phyloP scores from a whole-genome alignment of 92 coral and sea anemone genomes.

The Palythoa grandis region DNA sequence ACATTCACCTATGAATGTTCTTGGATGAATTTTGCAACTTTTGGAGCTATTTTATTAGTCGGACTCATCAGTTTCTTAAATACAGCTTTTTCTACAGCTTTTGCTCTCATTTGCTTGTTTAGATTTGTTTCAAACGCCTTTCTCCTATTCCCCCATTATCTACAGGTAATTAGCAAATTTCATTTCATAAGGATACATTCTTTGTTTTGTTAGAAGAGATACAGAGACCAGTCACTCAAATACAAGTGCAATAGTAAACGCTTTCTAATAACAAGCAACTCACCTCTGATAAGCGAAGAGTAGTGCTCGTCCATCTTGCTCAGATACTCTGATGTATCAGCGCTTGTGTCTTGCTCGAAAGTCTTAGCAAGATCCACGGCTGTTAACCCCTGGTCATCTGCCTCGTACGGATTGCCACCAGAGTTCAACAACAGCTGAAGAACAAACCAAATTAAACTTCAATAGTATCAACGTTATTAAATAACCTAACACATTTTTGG shows the following conservation, averaged over 20 bases:
- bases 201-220: no score
- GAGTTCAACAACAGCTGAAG: constrained; percentile 28
- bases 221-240: no score
- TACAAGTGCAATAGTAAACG: neutral
- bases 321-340: constrained; percentile 71
- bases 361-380: constrained; percentile 69
- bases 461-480: neutral
- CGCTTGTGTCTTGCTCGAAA: constrained; percentile 69
- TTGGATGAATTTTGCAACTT: no score
- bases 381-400: constrained; percentile 66
- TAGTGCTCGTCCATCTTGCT: constrained; percentile 72
- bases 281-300: constrained; percentile 54
- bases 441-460: neutral
- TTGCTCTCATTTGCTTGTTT: no score
- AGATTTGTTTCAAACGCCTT: no score
- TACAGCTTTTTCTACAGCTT: no score
- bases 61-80: no score
- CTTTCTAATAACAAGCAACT: neutral
- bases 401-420: constrained; percentile 75
- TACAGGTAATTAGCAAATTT: no score
- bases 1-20: no score
- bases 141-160: no score
- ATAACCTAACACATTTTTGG: neutral
- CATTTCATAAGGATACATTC: no score
- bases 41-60: no score